Conservation (phyloP, 2,797 vertebrate genomes). For the Chiroxiphia lanceolata region DNA sequence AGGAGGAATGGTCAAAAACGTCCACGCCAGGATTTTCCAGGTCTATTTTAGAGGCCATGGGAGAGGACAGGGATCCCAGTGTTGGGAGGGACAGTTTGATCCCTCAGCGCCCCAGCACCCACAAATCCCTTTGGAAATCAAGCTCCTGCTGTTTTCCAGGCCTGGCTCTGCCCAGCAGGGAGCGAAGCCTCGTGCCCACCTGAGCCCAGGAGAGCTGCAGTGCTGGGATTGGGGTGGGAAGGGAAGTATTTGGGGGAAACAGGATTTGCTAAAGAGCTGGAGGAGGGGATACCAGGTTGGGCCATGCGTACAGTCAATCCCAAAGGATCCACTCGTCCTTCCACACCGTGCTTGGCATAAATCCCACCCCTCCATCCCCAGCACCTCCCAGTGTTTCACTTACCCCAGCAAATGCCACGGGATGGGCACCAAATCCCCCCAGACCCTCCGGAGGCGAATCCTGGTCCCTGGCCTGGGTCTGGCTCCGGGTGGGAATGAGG, state of each 20-base stretch:
- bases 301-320: not conserved
- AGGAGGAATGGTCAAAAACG: not conserved
- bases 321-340: not conserved
- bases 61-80: not conserved
- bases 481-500: not conserved
- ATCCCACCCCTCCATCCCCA: not conserved
- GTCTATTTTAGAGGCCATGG: not conserved
- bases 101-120: not conserved
- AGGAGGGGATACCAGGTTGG: not conserved
- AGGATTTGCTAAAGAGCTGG: not conserved
- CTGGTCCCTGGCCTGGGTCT: not conserved
- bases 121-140: not conserved
- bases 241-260: not conserved
- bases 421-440: not conserved
- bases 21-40: not conserved
- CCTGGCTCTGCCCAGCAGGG: not conserved
- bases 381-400: not conserved
- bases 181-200: not conserved
- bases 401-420: not conserved
- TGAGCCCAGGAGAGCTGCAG: not conserved
- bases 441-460: not conserved
- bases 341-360: rapidly evolving
- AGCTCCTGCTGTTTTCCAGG: not conserved
- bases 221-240: not conserved
- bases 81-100: not conserved